Conservation (phyloP, 2,113 vertebrate species). For the Xiphias gladius region DNA sequence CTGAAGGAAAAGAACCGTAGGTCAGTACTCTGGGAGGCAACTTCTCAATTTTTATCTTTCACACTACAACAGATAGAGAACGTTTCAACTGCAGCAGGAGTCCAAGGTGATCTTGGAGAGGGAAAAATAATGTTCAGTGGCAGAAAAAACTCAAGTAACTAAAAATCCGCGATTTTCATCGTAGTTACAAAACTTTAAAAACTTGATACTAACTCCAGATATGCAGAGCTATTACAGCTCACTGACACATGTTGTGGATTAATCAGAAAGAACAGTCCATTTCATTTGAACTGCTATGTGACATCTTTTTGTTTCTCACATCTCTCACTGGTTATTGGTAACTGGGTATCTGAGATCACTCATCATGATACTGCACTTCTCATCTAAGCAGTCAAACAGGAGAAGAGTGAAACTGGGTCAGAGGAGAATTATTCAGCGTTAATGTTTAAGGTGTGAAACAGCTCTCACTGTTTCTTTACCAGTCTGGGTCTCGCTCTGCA, state of each 20-base stretch:
- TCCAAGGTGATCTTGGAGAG: background rate
- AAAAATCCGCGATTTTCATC: background rate
- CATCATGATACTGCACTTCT: constrained; percentile 4
- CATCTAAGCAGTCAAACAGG: background rate
- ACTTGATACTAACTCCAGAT: background rate
- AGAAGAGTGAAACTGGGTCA: constrained; percentile 16
- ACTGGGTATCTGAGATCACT: background rate
- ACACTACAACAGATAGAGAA: background rate
- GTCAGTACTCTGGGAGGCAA: background rate
- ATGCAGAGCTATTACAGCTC: background rate
- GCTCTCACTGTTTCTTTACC: background rate
- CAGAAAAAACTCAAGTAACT: background rate
- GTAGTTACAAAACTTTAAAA: background rate
- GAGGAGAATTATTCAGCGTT: background rate
- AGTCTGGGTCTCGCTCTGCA: background rate
- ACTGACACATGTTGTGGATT: background rate
- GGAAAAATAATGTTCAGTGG: background rate
- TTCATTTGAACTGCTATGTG: background rate
- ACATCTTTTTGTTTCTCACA: background rate
- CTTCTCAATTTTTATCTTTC: background rate
- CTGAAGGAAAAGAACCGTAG: background rate
- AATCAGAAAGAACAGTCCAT: background rate
- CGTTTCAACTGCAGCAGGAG: background rate
- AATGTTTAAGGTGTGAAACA: constrained; percentile 10
- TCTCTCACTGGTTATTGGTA: constrained; percentile 29